Evolutionary conservation across 1,140 invertebrate species (phyloP), one percentile per base, ranked within the genome.

Genomic region (Danaus melanippus): DNA sequence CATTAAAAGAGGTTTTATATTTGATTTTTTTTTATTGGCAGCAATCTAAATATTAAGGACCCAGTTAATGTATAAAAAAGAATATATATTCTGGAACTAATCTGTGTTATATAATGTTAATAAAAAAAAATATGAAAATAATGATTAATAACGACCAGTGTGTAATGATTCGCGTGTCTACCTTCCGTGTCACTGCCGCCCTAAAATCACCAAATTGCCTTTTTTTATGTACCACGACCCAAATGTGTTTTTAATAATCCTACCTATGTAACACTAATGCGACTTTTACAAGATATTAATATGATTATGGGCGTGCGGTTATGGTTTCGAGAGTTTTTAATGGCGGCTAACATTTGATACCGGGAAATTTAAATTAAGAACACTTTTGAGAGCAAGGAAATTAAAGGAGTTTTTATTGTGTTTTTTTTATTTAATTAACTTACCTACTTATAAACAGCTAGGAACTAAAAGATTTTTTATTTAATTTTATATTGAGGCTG

Each of bases 201-300:
- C 61, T 71, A 71, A 79, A 82, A 82, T 84, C 79, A 79, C 67
- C 66, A 79, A 86, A 86, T 84, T 82, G 76, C 77, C 76, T 86
- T 79, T 83, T 71, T 76, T 74, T 79, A 82, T 80, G 70, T 80
- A 78, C 74, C 15, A 56, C 42, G 47, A 59, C 73, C 69, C 79
- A 86, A 87, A 87, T 87, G 84, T 70, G 64, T 84, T 82, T 87
- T 86, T 84, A 87, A 87, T 86, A 86, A 87, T 84, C 74, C 66
- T 71, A 71, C 74, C 71, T 71, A 77, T 67, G 69, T 67, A 69
- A 74, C 69, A 76, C 79, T 86, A 86, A 86, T 86, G 81, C 69
- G 81, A 76, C 84, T 86, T 86, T 86, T 80, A 86, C 84, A 86
- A 86, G 84, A 78, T 84, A 86, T 86, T 81, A 78, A 74, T 64